Evolutionary conservation across 2,113 vertebrate genomes (phyloP), one percentile per base, ranked within the genome.

Genomic region (Recurvirostra avosetta): DNA sequence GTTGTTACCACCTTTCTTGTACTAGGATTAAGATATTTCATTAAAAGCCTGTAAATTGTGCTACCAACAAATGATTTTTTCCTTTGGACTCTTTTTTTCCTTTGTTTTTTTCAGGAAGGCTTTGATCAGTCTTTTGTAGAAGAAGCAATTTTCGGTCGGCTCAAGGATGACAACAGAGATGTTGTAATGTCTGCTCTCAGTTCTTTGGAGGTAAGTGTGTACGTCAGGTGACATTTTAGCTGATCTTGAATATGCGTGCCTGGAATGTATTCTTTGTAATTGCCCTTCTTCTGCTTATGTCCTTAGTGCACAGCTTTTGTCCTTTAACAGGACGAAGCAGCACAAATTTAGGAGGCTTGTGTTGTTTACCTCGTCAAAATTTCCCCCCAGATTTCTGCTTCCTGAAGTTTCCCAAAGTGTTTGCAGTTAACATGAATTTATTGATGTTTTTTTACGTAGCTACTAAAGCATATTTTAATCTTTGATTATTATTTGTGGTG

Each of bases 41-140:
- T 59, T 66, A 63, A 83, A 76, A 91, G 11, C 32, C 55, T 73
- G 23, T 71, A 55, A 66, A 58, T 30, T 76, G 6, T 68, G 45
- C 36, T 63, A 20, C 8, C 5, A 7, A 56, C 8, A 65, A 78
- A 61, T 58, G 0, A 32, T 59, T 36, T 49, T 78, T 79, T 70
- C 8, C 4, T 88, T 87, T 50, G 13, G 9, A 27, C 13, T 67
- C 18, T 53, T 74, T 73, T 41, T 94, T 96, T 49, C 15, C 30
- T 36, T 78, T 52, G n/a, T 53, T 21, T 62, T 82, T 81, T 96
- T 96, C 97, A 98, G 98, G 98, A 98, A 77, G 98, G 98, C 80
- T 97, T 99, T 86, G 99, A 99, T 77, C 94, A 98, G 15, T 91
- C 86, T 68, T 99, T 99, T 94, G 97, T 99, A 96, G 99, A 98